phyloP scores from a whole-genome alignment of 1,140 invertebrate genomes.

The Eurosta solidaginis region DNA sequence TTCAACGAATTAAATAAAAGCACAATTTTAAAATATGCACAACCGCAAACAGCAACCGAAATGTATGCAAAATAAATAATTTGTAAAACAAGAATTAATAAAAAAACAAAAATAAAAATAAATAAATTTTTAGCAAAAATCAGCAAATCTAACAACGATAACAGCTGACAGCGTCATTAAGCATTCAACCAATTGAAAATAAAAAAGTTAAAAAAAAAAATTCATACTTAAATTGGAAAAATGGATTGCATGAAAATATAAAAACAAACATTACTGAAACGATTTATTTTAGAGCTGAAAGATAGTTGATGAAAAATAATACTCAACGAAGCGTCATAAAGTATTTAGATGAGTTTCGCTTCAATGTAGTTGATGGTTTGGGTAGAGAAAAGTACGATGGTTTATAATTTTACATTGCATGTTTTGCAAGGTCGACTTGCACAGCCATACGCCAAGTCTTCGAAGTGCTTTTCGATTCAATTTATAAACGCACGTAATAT shows the following conservation, averaged over 20 bases:
- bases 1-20: no score
- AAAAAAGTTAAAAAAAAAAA: background rate
- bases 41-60: background rate
- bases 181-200: slow-evolving; percentile 9
- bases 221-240: background rate
- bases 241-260: background rate
- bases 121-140: no score
- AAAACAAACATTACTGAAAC: background rate
- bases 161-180: slow-evolving; percentile 16
- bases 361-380: no score
- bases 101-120: slow-evolving; percentile 1
- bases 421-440: no score
- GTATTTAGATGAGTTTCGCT: no score
- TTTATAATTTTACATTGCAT: no score
- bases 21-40: background rate
- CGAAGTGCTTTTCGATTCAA: no score
- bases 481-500: no score
- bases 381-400: no score
- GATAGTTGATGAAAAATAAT: background rate
- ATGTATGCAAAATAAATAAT: slow-evolving; percentile 3
- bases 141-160: background rate
- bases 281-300: background rate
- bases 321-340: no score
- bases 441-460: no score
- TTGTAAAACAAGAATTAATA: background rate